These are phyloP conservation scores for Petrolisthes manimaculis DNA, from an alignment of 2,888 invertebrate genomes.

Conservation along the genomic window DNA sequence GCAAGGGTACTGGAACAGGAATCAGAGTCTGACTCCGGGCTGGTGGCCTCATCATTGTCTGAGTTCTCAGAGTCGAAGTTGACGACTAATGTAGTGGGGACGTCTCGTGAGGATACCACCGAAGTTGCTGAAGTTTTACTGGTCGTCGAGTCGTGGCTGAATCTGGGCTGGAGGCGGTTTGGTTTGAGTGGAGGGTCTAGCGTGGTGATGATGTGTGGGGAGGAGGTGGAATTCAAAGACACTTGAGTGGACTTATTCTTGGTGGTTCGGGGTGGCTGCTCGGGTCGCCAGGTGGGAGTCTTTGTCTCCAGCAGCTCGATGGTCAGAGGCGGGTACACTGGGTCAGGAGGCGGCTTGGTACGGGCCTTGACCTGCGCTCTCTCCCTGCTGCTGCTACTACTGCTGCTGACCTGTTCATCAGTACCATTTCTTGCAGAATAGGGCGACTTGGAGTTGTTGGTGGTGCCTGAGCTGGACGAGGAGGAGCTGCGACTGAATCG, in stretches of 20 bases:
- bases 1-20: not conserved
- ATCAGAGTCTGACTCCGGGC: not conserved
- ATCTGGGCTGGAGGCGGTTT: not conserved
- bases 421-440: not conserved
- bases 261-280: not conserved
- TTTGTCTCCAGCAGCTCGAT: constrained; percentile 47
- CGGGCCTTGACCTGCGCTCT: not conserved
- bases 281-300: constrained; percentile 11
- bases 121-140: not conserved
- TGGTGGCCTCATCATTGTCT: constrained; percentile 13
- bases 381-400: no score
- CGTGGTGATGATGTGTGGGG: constrained; percentile 47
- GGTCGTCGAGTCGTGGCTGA: not conserved
- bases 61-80: constrained; percentile 51
- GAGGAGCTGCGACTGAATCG: not conserved
- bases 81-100: constrained; percentile 35
- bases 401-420: not conserved
- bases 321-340: constrained; percentile 31
- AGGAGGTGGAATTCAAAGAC: not conserved
- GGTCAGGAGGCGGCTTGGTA: constrained; percentile 18
- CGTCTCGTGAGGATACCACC: not conserved
- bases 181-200: constrained; percentile 43
- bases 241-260: constrained; percentile 20
- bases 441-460: constrained; percentile 4
- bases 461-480: not conserved